Evolutionary conservation across 2,797 vertebrate genomes (phyloP), one percentile per base, ranked within the genome.

Genomic region (Enteromius unitaeniatus): DNA sequence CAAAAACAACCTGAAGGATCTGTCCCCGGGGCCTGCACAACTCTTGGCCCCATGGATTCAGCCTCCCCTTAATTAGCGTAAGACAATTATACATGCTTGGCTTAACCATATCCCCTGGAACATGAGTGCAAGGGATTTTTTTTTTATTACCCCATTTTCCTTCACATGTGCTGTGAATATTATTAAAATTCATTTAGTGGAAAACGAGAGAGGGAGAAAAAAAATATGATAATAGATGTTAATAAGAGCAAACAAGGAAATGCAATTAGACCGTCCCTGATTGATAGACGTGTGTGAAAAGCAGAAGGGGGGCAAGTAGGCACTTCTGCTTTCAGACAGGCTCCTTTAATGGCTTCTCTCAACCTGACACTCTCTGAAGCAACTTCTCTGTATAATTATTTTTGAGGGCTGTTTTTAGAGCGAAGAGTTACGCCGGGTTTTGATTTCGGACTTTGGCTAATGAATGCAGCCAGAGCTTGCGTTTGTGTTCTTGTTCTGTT

Each of bases 41-140:
- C 84, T 89, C 85, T 84, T 86, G 88, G 83, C 86, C 90, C 88
- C 86, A 76, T 87, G 87, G 81, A 86, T 91, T 89, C 87, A 88
- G 87, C 82, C 88, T 86, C 81, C 82, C 87, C 91, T 91, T 94
- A 95, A 95, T 96, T 96, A 94, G 94, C 91, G 93, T 93, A 93
- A 92, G 91, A 94, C 93, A 95, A 95, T 95, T 96, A 95, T 93
- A 93, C 93, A 94, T 93, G 93, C 95, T 94, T 94, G 93, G 93
- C 94, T 95, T 93, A 93, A 92, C 93, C 90, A 91, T 94, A 92
- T 93, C 93, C 94, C 92, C 90, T 90, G 91, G 90, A 94, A 94
- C 92, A 93, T 49, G 90, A 93, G 90, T 89, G 88, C 74, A 88
- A 89, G 93, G 91, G 91, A 88, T 93, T 83, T 89, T 78, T 78